phyloP scores from a whole-genome alignment of 2,797 vertebrate genomes.

The Falco naumanni region DNA sequence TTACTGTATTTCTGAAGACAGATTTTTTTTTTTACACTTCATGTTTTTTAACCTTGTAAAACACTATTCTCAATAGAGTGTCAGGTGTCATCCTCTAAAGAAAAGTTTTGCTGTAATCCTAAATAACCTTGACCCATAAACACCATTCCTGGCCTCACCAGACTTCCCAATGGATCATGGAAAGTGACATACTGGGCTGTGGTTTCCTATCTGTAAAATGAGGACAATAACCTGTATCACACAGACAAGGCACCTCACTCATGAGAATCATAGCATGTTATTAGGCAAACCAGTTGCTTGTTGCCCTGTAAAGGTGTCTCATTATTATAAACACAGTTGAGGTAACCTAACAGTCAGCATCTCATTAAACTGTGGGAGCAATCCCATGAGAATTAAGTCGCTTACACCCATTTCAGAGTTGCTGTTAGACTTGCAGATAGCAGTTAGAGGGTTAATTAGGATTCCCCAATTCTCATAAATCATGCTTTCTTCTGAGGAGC shows the following conservation, averaged over 20 bases:
- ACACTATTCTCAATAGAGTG: not conserved
- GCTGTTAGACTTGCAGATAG: not conserved
- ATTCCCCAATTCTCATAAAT: not conserved
- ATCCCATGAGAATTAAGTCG: not conserved
- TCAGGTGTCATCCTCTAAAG: not conserved
- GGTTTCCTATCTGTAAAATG: not conserved
- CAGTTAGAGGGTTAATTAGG: conserved; percentile 12
- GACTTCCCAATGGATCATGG: not conserved
- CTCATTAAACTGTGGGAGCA: conserved; percentile 16
- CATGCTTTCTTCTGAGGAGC: not conserved
- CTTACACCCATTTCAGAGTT: not conserved
- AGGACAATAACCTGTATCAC: not conserved
- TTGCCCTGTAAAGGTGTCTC: not conserved
- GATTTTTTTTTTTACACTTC: not conserved
- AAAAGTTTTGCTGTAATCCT: not conserved
- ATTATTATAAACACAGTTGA: not conserved
- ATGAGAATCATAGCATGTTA: not conserved
- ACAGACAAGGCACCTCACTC: not conserved
- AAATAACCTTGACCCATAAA: not conserved
- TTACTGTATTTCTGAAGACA: not conserved
- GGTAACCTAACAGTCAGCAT: not conserved
- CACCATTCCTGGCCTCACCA: not conserved
- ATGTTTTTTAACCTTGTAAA: not conserved
- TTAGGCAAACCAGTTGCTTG: not conserved
- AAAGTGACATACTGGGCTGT: not conserved